Percentiles rank a stretch among this genome's conserved stretches.
These are phyloP conservation scores for Climacteris rufus DNA, from an alignment of 2,113 vertebrate species.

Conservation along the genomic window DNA sequence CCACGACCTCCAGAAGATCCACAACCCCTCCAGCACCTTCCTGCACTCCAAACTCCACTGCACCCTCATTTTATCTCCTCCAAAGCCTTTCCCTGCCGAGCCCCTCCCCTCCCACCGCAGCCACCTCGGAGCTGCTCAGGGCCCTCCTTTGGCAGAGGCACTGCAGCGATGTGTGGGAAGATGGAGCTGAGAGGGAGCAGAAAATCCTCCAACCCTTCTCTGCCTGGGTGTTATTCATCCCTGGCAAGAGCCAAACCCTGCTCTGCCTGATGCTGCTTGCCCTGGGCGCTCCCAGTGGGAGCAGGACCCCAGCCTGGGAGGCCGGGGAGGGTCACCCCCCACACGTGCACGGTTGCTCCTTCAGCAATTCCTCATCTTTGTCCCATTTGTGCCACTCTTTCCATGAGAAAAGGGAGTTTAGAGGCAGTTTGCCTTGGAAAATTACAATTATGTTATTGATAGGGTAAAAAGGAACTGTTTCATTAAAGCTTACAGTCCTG, in stretches of 20 bases:
- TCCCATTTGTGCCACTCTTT: background rate
- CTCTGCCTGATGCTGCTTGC: background rate
- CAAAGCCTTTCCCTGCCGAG: background rate
- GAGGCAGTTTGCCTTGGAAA: background rate
- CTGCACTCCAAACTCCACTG: fast-evolving
- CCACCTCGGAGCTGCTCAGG: background rate
- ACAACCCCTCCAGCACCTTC: fast-evolving
- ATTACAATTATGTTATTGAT: background rate
- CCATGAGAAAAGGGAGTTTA: background rate
- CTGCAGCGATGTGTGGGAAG: fast-evolving
- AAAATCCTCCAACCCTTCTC: background rate
- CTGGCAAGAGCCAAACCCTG: background rate
- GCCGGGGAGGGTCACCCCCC: background rate
- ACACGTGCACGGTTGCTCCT: fast-evolving
- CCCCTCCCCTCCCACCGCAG: background rate
- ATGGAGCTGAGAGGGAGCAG: background rate
- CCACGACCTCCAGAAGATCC: background rate
- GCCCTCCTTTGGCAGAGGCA: background rate
- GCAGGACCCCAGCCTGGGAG: background rate
- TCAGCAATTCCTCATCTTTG: background rate
- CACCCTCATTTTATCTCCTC: fast-evolving
- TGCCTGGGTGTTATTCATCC: background rate
- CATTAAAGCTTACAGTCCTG: background rate
- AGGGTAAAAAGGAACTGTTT: slow-evolving; percentile 17
- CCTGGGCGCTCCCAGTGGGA: fast-evolving